Evolutionary conservation across 2,113 vertebrate species (phyloP).

Genomic region (Benthochromis sp.): DNA sequence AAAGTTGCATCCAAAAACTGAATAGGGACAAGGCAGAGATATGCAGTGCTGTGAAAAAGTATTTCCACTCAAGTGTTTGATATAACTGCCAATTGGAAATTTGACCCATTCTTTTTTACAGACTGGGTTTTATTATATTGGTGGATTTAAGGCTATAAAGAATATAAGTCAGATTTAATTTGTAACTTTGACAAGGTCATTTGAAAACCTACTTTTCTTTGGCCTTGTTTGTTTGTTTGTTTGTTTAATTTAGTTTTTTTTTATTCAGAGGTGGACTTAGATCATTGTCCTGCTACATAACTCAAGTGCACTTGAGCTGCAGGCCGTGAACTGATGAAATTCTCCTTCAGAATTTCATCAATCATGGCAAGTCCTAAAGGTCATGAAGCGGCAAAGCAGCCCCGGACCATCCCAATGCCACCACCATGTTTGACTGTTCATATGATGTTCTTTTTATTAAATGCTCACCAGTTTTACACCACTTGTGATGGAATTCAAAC

Average conservation of each 20-base stretch:
- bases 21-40: background rate
- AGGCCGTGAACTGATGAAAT: background rate
- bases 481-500: background rate
- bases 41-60: background rate
- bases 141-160: background rate
- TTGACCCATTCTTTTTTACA: background rate
- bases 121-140: background rate
- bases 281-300: background rate
- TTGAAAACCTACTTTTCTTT: background rate
- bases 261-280: background rate
- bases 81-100: background rate
- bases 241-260: background rate
- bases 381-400: background rate
- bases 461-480: background rate
- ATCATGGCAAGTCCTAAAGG: background rate
- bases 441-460: background rate
- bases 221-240: background rate
- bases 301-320: background rate
- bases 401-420: fast-evolving
- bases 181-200: background rate
- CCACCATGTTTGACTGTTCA: background rate
- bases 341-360: background rate
- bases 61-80: background rate
- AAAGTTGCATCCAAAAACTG: background rate
- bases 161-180: background rate